phyloP scores from a whole-genome alignment of 2,888 invertebrate genomes.

The Horisme vitalbata region DNA sequence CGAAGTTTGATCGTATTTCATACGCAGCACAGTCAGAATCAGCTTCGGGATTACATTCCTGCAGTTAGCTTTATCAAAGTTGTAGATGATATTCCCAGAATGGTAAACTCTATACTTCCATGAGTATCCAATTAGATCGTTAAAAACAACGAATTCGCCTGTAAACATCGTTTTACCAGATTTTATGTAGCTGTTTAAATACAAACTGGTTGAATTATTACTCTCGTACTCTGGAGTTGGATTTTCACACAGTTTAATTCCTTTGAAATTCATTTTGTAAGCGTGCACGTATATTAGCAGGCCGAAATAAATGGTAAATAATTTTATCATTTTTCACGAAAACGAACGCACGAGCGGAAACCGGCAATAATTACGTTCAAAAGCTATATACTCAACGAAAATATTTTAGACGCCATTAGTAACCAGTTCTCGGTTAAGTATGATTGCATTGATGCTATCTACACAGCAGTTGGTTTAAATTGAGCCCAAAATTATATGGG shows the following conservation, averaged over 20 bases:
- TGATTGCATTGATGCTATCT: constrained; percentile 13
- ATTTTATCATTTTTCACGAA: neutral
- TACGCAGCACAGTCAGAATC: neutral
- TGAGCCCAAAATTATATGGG: neutral
- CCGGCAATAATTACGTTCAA: constrained; percentile 11
- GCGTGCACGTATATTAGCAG: neutral
- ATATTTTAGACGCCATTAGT: constrained; percentile 9
- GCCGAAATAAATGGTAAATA: neutral
- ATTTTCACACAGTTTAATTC: neutral
- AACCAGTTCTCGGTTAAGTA: neutral
- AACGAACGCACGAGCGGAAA: constrained; percentile 2
- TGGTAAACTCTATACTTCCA: neutral
- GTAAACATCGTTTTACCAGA: neutral
- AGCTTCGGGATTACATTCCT: neutral
- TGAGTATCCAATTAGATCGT: neutral
- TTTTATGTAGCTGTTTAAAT: neutral
- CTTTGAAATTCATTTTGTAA: neutral
- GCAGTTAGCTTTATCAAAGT: neutral
- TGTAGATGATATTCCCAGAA: neutral
- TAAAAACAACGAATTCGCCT: neutral
- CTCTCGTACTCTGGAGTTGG: neutral
- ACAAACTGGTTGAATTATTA: neutral
- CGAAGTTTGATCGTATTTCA: neutral
- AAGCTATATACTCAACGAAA: constrained; percentile 5
- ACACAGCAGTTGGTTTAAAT: neutral